A percentile compares a stretch with the other conserved stretches of the same genome.
Evolutionary conservation across 1,140 invertebrate species (phyloP).

Genomic region (Macrosteles quadrilineatus): DNA sequence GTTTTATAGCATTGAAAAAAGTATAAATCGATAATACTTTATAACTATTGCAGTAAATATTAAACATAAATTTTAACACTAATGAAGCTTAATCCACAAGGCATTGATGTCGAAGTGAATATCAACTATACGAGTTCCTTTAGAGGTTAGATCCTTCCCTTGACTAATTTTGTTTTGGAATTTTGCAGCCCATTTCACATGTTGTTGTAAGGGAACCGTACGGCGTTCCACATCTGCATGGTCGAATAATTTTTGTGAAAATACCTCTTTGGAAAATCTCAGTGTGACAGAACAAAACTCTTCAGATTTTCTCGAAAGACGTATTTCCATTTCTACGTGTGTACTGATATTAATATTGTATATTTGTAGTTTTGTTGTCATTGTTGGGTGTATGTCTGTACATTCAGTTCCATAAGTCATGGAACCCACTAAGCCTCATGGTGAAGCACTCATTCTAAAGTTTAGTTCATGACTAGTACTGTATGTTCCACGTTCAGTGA

Average conservation of each 20-base stretch:
- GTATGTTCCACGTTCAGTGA: neutral
- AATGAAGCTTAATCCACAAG: too few species aligned
- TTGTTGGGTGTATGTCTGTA: slow-evolving; percentile 28
- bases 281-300: too few species aligned
- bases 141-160: slow-evolving; percentile 1
- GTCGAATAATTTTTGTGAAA: slow-evolving; percentile 24
- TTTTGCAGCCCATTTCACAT: slow-evolving; percentile 27
- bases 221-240: slow-evolving; percentile 26
- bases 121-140: too few species aligned
- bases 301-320: neutral
- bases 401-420: slow-evolving; percentile 26
- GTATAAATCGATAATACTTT: too few species aligned
- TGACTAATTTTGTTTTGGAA: slow-evolving; percentile 25
- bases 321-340: slow-evolving; percentile 10
- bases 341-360: slow-evolving; percentile 28
- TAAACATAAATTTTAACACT: too few species aligned
- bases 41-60: too few species aligned
- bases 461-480: neutral
- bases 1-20: too few species aligned
- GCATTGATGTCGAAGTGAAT: too few species aligned
- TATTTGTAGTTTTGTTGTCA: slow-evolving; percentile 29
- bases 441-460: slow-evolving; percentile 7
- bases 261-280: neutral
- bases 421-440: slow-evolving; percentile 21
- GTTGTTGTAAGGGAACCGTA: slow-evolving; percentile 30